Evolutionary conservation across 92 coral and sea anemone genomes (phyloP).

Genomic region (Porites rus): DNA sequence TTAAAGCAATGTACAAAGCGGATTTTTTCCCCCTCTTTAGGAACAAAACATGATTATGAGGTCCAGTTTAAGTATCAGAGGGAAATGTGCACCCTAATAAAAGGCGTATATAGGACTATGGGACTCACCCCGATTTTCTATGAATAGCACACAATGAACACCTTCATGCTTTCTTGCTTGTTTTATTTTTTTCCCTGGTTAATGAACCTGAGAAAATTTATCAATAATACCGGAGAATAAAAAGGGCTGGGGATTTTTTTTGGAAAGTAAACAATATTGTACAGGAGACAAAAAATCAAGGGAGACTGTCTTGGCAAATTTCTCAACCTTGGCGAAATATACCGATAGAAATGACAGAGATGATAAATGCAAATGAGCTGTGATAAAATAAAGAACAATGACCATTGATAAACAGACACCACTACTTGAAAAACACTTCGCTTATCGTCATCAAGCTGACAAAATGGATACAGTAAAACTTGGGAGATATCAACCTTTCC

Average conservation of each 20-base stretch:
- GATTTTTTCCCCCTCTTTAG: too few species aligned
- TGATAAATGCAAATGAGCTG: conserved; percentile 12
- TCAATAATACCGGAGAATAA: not conserved
- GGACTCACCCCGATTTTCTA: too few species aligned
- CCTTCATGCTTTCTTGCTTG: not conserved
- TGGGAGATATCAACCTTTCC: too few species aligned
- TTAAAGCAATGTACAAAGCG: too few species aligned
- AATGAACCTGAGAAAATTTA: not conserved
- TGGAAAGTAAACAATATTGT: conserved; percentile 21
- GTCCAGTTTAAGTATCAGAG: too few species aligned
- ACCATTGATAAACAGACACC: not conserved
- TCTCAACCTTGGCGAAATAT: not conserved
- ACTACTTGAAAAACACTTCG: not conserved
- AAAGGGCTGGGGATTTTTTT: not conserved
- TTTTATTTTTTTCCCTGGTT: conserved; percentile 9
- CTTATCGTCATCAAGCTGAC: not conserved
- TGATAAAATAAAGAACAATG: not conserved
- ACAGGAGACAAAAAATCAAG: conserved; percentile 1
- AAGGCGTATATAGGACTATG: too few species aligned
- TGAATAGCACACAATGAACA: too few species aligned
- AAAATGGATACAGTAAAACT: too few species aligned
- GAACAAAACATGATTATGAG: too few species aligned
- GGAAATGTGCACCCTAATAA: too few species aligned
- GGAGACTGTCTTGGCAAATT: not conserved
- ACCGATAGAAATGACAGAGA: not conserved